phyloP scores from a whole-genome alignment of 2,797 vertebrate species.

The Todus mexicanus region DNA sequence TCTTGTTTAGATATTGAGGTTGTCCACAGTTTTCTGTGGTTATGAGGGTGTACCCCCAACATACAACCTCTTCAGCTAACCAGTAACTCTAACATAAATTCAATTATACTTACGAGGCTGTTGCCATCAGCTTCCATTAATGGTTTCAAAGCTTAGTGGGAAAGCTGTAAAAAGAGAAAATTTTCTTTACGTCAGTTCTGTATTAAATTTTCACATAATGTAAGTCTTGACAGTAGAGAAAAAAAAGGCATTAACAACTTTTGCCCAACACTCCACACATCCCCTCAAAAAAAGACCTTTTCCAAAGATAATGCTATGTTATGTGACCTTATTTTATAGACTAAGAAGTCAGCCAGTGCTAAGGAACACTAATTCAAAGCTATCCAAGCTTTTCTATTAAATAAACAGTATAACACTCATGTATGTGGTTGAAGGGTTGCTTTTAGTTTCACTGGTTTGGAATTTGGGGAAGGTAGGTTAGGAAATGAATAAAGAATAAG shows the following conservation, averaged over 20 bases:
- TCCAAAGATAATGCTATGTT: not conserved
- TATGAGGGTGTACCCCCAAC: not conserved
- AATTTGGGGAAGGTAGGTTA: not conserved
- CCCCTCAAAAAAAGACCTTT: not conserved
- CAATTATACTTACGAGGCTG: slow-evolving; percentile 80
- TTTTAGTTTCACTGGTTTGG: not conserved
- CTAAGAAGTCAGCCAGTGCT: not conserved
- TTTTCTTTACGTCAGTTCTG: not conserved
- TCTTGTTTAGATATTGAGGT: not conserved
- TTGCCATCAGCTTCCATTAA: slow-evolving; percentile 86
- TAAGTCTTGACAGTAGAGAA: not conserved
- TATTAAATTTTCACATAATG: not conserved
- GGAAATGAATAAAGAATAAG: not conserved
- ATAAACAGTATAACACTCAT: not conserved
- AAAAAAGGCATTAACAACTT: not conserved
- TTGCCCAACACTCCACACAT: not conserved
- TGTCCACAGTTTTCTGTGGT: not conserved
- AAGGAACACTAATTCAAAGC: not conserved
- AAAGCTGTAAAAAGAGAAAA: slow-evolving; percentile 75
- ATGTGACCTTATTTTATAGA: not conserved
- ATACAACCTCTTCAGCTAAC: not conserved
- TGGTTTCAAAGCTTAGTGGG: slow-evolving; percentile 72
- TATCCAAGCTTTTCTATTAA: not conserved
- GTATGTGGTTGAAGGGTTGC: fast-evolving
- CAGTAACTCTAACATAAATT: not conserved